These are phyloP conservation scores for Mungos mungo DNA, from an alignment of 2,113 vertebrate species.

Conservation along the genomic window DNA sequence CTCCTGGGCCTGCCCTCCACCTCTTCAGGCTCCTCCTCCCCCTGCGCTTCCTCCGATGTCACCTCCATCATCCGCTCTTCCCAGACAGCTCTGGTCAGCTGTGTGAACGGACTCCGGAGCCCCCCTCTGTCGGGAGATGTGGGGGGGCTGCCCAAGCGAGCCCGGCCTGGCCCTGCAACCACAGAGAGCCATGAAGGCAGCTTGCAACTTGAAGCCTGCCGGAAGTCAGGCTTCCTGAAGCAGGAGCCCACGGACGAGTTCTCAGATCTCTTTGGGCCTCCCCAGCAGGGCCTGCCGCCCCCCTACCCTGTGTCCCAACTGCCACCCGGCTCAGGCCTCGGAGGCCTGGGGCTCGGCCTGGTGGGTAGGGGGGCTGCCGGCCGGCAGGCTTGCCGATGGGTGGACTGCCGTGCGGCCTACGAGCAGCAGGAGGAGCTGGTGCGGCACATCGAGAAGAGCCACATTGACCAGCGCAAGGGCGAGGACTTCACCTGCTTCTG, in stretches of 20 bases:
- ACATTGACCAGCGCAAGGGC: constrained; percentile 98
- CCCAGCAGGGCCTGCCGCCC: constrained; percentile 91
- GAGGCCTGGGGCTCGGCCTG: constrained; percentile 64
- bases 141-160: constrained; percentile 86
- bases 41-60: constrained; percentile 76
- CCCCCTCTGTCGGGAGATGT: constrained; percentile 86
- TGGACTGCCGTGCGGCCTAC: constrained; percentile 96
- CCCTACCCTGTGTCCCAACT: constrained; percentile 90
- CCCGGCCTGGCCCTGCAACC: constrained; percentile 74
- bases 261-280: constrained; percentile 89
- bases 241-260: constrained; percentile 96
- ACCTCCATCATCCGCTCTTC: constrained; percentile 91
- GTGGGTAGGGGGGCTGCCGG: constrained; percentile 51
- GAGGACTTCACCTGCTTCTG: constrained; percentile 99
- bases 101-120: constrained; percentile 90
- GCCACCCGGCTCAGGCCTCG: not conserved
- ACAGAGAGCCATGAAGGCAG: constrained; percentile 13
- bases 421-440: constrained; percentile 99
- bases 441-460: constrained; percentile 98
- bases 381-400: constrained; percentile 93
- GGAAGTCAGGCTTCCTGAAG: constrained; percentile 90
- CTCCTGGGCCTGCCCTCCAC: constrained; percentile 60
- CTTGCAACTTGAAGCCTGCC: constrained; percentile 69
- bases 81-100: constrained; percentile 92
- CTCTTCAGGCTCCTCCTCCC: constrained; percentile 41